Evolutionary conservation across 1,140 invertebrate species (phyloP).

Genomic region (Euwallacea fornicatus): DNA sequence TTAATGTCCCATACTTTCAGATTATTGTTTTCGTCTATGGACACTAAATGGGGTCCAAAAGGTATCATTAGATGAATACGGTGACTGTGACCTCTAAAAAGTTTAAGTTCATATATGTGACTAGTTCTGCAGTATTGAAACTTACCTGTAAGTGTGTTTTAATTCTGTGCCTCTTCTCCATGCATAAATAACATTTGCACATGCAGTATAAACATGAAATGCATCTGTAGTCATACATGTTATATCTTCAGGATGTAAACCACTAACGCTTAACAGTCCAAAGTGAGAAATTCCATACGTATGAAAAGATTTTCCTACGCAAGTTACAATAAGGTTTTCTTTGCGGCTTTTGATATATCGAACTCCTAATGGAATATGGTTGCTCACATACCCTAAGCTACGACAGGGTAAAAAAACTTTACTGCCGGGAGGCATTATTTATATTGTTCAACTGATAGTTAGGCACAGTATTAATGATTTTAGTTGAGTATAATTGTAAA

Average conservation of each 20-base stretch:
- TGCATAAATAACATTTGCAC: conserved; percentile 77
- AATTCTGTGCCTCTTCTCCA: conserved; percentile 88
- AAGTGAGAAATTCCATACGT: conserved; percentile 87
- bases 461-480: too few relatives aligned
- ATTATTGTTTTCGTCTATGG: conserved; percentile 77
- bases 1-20: conserved; percentile 86
- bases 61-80: conserved; percentile 81
- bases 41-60: conserved; percentile 83
- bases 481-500: too few relatives aligned
- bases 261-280: conserved; percentile 79
- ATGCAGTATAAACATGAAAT: conserved; percentile 81
- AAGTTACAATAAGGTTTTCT: conserved; percentile 87
- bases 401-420: conserved; percentile 82
- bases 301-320: conserved; percentile 88
- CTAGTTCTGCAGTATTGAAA: background rate
- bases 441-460: too few relatives aligned
- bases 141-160: conserved; percentile 71
- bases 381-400: conserved; percentile 90
- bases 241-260: conserved; percentile 79
- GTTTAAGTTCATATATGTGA: too few relatives aligned
- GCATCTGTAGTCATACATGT: conserved; percentile 78
- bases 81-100: conserved; percentile 64
- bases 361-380: conserved; percentile 82
- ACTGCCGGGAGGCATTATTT: conserved; percentile 55
- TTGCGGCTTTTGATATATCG: conserved; percentile 83